phyloP scores from a whole-genome alignment of 2,113 vertebrate species.

The Haemorhous mexicanus region DNA sequence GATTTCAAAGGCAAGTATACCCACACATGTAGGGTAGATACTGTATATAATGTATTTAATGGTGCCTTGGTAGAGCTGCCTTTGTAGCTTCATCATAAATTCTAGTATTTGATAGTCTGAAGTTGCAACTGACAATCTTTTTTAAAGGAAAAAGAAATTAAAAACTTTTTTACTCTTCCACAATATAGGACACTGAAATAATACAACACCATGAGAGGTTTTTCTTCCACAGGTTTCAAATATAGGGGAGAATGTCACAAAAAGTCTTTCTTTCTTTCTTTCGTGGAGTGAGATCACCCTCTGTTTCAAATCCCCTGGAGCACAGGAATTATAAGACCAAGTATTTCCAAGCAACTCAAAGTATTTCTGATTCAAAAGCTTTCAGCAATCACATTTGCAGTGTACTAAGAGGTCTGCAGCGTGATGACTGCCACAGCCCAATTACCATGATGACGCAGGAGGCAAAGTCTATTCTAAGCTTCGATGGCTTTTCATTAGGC shows the following conservation, averaged over 20 bases:
- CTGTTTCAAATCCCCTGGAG: not conserved
- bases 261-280: not conserved
- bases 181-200: not conserved
- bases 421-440: not conserved
- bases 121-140: not conserved
- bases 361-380: conserved; percentile 14
- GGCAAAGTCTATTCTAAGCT: not conserved
- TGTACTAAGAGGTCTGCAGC: not conserved
- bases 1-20: not conserved
- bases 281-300: not conserved
- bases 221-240: not conserved
- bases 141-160: not conserved
- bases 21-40: not conserved
- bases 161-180: not conserved
- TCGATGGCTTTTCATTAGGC: not conserved
- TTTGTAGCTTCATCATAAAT: not conserved
- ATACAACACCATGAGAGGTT: not conserved
- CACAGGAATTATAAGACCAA: not conserved
- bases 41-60: not conserved
- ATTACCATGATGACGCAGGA: conserved; percentile 20
- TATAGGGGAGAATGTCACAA: not conserved
- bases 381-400: not conserved
- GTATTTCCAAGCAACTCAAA: not conserved
- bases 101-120: not conserved
- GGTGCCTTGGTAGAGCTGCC: not conserved